A percentile compares a stretch with the other conserved stretches of the same genome.
These are phyloP conservation scores for Drosophila infuscata DNA, from an alignment of 2,888 invertebrate species.

Conservation along the genomic window DNA sequence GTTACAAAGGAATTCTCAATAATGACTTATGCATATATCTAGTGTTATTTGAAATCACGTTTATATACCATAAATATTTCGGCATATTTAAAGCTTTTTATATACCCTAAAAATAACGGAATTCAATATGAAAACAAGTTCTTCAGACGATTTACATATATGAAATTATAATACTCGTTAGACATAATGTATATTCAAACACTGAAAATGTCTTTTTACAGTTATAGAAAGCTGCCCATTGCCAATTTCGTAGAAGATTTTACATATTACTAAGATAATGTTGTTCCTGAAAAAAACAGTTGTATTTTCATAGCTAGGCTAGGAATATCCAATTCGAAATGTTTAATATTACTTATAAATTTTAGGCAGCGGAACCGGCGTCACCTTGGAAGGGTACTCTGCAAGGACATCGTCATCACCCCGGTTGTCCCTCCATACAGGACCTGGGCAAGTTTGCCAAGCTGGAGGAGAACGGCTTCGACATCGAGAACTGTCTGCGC, in stretches of 20 bases:
- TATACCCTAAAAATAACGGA: background rate
- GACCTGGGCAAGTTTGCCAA: slow-evolving; percentile 60
- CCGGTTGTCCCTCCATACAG: slow-evolving; percentile 82
- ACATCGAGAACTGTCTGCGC: slow-evolving; percentile 82
- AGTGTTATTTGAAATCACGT: background rate
- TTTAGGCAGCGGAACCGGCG: slow-evolving; percentile 73
- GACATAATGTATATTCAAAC: background rate
- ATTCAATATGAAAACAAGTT: background rate
- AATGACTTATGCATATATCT: background rate
- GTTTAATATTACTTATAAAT: background rate
- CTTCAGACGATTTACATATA: background rate
- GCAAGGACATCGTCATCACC: slow-evolving; percentile 70
- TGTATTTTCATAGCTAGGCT: background rate
- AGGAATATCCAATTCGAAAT: background rate
- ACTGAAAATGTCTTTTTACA: background rate
- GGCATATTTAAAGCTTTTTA: background rate
- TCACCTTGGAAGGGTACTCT: slow-evolving; percentile 78
- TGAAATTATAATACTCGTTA: background rate
- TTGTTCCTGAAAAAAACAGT: background rate
- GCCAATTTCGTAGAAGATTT: background rate
- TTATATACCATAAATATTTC: background rate
- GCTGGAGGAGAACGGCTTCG: slow-evolving; percentile 64
- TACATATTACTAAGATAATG: background rate
- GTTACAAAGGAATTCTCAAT: background rate
- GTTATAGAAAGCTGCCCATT: background rate